These are phyloP conservation scores for Chrysomela aeneicollis DNA, from an alignment of 2,888 invertebrate genomes.

Conservation along the genomic window DNA sequence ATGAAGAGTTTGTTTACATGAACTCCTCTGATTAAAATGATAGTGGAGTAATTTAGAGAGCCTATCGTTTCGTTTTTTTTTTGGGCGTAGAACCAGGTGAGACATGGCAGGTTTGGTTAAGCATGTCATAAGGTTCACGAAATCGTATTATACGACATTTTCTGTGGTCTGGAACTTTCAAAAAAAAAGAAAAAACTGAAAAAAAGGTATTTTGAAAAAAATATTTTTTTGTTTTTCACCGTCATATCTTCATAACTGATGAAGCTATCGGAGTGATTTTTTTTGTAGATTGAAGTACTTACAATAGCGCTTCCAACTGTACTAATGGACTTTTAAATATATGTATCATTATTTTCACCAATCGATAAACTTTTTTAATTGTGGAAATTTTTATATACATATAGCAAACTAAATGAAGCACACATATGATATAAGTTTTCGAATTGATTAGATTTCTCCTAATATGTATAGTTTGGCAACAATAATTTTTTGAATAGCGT, in stretches of 20 bases:
- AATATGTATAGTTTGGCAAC: slow-evolving; percentile 12
- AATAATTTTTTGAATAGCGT: slow-evolving; percentile 7
- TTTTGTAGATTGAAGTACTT: too few relatives aligned
- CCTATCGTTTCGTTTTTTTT: slow-evolving; percentile 16
- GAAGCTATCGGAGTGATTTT: too few relatives aligned
- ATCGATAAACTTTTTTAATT: slow-evolving; percentile 3
- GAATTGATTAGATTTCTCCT: too few relatives aligned
- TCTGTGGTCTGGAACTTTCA: slow-evolving; percentile 14
- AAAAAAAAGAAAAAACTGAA: neutral
- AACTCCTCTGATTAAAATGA: too few relatives aligned
- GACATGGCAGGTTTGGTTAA: slow-evolving; percentile 3
- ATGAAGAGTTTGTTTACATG: too few relatives aligned
- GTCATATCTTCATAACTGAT: too few relatives aligned
- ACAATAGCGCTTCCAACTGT: slow-evolving; percentile 2
- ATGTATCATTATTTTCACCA: slow-evolving; percentile 4
- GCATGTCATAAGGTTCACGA: slow-evolving; percentile 6
- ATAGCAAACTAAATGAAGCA: too few relatives aligned
- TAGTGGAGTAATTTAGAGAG: slow-evolving; percentile 10
- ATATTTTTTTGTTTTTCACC: slow-evolving; percentile 5
- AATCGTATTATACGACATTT: slow-evolving; percentile 16
- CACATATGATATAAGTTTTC: too few relatives aligned
- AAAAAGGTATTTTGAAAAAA: neutral
- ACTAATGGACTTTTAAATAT: neutral
- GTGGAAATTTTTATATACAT: too few relatives aligned
- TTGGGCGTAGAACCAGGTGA: slow-evolving; percentile 11